Percentiles rank a stretch among this genome's conserved stretches.
phyloP scores from a whole-genome alignment of 2,888 invertebrate species.

The Theretra japonica region DNA sequence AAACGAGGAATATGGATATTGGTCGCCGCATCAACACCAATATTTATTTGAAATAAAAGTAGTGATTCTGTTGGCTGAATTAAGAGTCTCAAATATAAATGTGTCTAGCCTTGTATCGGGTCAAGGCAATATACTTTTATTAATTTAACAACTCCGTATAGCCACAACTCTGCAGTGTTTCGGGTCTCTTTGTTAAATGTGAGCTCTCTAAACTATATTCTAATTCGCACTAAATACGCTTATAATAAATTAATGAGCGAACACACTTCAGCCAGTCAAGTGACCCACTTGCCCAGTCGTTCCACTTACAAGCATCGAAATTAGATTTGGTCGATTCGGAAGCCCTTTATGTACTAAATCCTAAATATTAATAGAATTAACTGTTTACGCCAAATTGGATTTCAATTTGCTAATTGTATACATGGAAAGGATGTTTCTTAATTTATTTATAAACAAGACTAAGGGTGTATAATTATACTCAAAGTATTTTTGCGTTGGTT shows the following conservation, averaged over 20 bases:
- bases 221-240: neutral
- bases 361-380: conserved; percentile 52
- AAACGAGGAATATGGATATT: neutral
- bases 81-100: too few species aligned
- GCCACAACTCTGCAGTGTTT: too few species aligned
- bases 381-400: conserved; percentile 54
- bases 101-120: too few species aligned
- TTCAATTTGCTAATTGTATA: conserved; percentile 29
- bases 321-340: conserved; percentile 46
- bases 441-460: neutral
- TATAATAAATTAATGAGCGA: neutral
- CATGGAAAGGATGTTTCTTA: neutral
- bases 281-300: conserved; percentile 34
- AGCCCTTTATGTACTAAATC: conserved; percentile 48
- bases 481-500: too few species aligned
- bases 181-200: too few species aligned
- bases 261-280: conserved; percentile 5
- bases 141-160: too few species aligned
- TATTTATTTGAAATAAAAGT: too few species aligned
- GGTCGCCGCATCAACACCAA: too few species aligned
- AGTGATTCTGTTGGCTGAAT: too few species aligned
- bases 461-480: too few species aligned
- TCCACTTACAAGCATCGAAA: conserved; percentile 10
- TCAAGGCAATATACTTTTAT: too few species aligned
- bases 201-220: neutral